Conservation (phyloP, 2,797 vertebrate genomes). For the Parotocinclus haroldoi region DNA sequence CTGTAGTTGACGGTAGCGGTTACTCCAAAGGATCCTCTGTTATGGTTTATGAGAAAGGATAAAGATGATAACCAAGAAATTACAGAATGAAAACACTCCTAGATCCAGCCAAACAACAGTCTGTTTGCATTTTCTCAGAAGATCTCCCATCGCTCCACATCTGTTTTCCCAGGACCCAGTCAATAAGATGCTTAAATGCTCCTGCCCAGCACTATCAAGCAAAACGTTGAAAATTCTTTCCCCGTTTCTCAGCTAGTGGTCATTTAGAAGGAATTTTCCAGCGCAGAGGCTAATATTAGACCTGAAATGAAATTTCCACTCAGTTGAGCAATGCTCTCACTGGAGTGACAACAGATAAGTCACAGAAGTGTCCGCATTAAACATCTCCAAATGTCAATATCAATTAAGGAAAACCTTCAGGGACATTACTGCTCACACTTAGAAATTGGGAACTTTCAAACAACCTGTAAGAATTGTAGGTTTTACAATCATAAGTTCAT, state of each 20-base stretch:
- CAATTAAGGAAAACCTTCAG: constrained; percentile 12
- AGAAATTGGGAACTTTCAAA: no score
- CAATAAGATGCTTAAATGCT: constrained; percentile 51
- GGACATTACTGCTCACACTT: no score
- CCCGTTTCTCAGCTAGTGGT: constrained; percentile 56
- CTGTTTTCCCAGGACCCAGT: constrained; percentile 54
- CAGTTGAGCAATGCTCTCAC: constrained; percentile 41
- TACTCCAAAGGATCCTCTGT: neutral
- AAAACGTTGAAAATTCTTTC: constrained; percentile 55
- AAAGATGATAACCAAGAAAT: constrained; percentile 24
- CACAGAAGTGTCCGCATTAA: constrained; percentile 27
- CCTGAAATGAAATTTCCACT: constrained; percentile 52
- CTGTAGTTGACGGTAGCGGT: constrained; percentile 7
- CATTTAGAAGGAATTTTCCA: constrained; percentile 55
- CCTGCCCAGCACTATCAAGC: constrained; percentile 52
- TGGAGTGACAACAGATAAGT: constrained; percentile 37
- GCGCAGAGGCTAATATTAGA: constrained; percentile 51
- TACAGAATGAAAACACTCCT: constrained; percentile 25
- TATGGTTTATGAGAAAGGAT: constrained; percentile 14
- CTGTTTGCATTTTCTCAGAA: constrained; percentile 43
- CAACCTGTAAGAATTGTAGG: no score
- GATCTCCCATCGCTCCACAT: constrained; percentile 53
- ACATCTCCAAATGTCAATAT: constrained; percentile 10
- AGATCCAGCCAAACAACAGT: constrained; percentile 33
- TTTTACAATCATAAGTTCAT: no score